Base-by-base conservation (phyloP, 2,113 vertebrate genomes). In the Porphyrio hochstetteri region DNA sequence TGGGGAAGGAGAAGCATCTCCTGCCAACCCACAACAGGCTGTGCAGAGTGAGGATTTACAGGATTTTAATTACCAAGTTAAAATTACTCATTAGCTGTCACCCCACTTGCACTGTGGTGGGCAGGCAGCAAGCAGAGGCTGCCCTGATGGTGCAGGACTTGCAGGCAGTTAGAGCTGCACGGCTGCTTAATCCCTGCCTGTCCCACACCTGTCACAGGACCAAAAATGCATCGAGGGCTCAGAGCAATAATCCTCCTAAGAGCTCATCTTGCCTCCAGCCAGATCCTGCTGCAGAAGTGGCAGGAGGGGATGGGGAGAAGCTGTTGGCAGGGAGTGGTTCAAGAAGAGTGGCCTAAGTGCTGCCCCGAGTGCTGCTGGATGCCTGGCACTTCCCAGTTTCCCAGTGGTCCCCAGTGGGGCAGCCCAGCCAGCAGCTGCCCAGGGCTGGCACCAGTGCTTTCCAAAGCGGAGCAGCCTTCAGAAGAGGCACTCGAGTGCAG, bases 181-280 rank as follows among this genome's bases (percentile, higher is more conserved):
- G 48, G 80, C 77, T 78, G 57, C 86, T 95, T 87, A 91, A 92
- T 90, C 70, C 87, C 36, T 86, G 82, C 68, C 52, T 85, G 86
- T 46, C 68, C 83, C 5, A 2, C 1, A 13, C 74, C 89, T 93
- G 82, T 80, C 88, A 80, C 69, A 1, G 7, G n/a, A 81, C 81
- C 76, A 92, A 52, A 67, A 88, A n/a, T 13, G 2, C 82, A 53
- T 31, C 1, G 3, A 81, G 42, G 69, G 52, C 89, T 96, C 88
- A 96, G 86, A 80, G 85, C n/a, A 80, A 24, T 94, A 96, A 96
- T 94, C 97, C 60, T 93, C 89, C 91, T 93, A 96, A 95, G 79
- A 92, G 91, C 89, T 95, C 82, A 88, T 88, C 94, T 93, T 71
- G 59, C 82, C 38, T 88, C 74, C 57, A 86, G 70, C 35, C 82